Conservation (phyloP, 2,797 vertebrate genomes). For the Eremophila alpestris region DNA sequence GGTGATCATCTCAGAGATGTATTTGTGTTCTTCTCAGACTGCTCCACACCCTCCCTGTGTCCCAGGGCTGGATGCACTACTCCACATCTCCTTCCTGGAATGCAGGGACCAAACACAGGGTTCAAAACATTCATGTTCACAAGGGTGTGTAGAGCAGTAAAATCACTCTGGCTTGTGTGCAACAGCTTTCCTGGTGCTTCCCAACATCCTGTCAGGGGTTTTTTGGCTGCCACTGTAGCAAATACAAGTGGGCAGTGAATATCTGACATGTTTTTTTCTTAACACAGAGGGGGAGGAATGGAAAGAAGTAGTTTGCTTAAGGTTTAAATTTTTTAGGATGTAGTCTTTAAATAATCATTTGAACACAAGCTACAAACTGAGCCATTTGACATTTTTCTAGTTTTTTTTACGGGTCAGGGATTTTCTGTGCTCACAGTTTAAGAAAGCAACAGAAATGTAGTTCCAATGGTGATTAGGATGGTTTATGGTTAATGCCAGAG, state of each 20-base stretch:
- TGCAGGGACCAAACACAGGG: background rate
- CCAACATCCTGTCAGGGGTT: background rate
- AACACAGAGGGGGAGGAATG: background rate
- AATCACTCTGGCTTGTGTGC: background rate
- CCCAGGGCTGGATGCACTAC: background rate
- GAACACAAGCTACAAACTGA: constrained; percentile 18
- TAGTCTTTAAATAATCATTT: constrained; percentile 53
- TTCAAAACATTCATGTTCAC: background rate
- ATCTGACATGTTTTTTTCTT: background rate
- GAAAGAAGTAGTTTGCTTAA: constrained; percentile 19
- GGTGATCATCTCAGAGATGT: background rate
- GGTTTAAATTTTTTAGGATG: constrained; percentile 41
- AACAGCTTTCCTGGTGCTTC: background rate
- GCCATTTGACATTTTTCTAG: constrained; percentile 32
- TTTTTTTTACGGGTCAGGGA: constrained; percentile 15
- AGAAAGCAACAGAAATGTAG: background rate
- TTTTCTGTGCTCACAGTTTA: constrained; percentile 24
- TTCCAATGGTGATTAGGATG: constrained; percentile 5
- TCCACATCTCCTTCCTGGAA: background rate
- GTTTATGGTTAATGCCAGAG: constrained; percentile 16
- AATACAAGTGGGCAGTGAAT: background rate
- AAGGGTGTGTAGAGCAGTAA: background rate
- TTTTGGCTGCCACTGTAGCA: constrained; percentile 1
- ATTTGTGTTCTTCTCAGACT: background rate
- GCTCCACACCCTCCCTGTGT: accelerated